Evolutionary conservation across 2,113 vertebrate genomes (phyloP).

Genomic region (Boleophthalmus pectinirostris): DNA sequence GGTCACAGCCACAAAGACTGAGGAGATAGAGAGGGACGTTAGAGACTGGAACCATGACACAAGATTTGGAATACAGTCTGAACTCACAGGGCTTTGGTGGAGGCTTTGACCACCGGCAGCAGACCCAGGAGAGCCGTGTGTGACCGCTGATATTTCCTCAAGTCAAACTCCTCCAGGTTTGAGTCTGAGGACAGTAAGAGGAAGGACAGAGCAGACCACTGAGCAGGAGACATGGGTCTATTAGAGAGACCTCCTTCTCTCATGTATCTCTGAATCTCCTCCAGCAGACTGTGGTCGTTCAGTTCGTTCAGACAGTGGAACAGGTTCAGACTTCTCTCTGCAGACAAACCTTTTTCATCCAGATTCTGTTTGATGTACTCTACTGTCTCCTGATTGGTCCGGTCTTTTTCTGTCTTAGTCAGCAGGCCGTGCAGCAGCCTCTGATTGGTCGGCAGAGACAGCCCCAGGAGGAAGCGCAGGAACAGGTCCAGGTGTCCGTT

Average conservation of each 20-base stretch:
- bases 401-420: background rate
- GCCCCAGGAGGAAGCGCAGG: conserved; percentile 47
- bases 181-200: conserved; percentile 32
- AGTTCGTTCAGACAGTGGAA: conserved; percentile 20
- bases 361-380: conserved; percentile 27
- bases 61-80: background rate
- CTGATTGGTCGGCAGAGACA: conserved; percentile 34
- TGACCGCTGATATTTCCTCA: conserved; percentile 34
- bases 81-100: conserved; percentile 37
- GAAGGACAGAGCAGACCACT: conserved; percentile 36
- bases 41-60: background rate
- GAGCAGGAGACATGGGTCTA: conserved; percentile 9
- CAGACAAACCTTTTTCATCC: background rate
- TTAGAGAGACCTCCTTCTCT: conserved; percentile 20
- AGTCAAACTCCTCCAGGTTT: conserved; percentile 24
- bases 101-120: conserved; percentile 45
- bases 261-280: conserved; percentile 14
- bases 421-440: background rate
- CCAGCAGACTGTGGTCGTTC: conserved; percentile 9
- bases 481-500: conserved; percentile 50
- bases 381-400: background rate
- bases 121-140: conserved; percentile 36
- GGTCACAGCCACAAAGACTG: background rate
- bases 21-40: background rate
- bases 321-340: conserved; percentile 32